Evolutionary conservation across 2,113 vertebrate genomes (phyloP).

Genomic region (Bothrops jararaca): DNA sequence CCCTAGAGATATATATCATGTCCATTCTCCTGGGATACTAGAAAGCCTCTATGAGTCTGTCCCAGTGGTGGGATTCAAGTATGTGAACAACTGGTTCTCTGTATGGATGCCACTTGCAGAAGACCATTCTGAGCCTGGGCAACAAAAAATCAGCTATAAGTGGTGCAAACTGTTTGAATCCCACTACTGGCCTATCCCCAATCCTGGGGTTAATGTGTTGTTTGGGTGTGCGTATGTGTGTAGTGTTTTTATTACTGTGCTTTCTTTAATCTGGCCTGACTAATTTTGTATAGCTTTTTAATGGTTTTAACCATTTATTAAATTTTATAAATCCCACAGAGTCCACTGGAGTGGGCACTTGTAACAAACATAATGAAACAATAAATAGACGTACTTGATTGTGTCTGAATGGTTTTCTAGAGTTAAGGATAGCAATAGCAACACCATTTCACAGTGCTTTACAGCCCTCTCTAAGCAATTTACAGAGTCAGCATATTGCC

Average conservation of each 20-base stretch:
- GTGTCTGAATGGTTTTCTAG: neutral
- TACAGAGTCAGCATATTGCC: neutral
- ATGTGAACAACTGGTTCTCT: too few species aligned
- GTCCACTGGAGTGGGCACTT: neutral
- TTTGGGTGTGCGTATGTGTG: neutral
- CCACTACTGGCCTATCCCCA: neutral
- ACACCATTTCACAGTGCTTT: neutral
- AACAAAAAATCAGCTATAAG: too few species aligned
- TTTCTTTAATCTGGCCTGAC: neutral
- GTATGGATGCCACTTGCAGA: too few species aligned
- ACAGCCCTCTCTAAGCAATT: neutral
- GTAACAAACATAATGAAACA: neutral
- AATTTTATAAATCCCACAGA: neutral
- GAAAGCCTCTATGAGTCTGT: neutral
- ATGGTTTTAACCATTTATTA: neutral
- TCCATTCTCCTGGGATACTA: neutral
- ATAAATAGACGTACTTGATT: neutral
- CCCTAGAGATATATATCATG: neutral
- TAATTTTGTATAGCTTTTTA: neutral
- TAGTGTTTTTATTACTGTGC: neutral
- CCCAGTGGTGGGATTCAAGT: too few species aligned
- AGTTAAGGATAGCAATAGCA: neutral
- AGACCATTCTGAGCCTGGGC: too few species aligned
- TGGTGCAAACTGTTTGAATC: too few species aligned
- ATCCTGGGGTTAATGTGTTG: neutral